These are phyloP conservation scores for Sebastes vulpes DNA, from an alignment of 2,797 vertebrate genomes.

Conservation along the genomic window DNA sequence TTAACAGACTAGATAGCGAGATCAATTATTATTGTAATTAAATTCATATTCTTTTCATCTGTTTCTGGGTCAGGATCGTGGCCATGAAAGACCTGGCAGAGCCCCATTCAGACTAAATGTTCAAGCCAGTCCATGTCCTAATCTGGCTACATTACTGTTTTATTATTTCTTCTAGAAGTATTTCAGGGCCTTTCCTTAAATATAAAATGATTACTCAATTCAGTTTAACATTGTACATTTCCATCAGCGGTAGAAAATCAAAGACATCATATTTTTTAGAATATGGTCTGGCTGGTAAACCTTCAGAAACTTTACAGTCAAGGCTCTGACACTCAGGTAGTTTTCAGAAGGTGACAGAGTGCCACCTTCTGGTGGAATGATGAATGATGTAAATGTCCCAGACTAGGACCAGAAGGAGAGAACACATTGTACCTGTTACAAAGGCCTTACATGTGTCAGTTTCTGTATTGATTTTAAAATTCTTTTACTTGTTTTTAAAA, in stretches of 20 bases:
- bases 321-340: neutral
- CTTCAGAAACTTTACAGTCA: slow-evolving; percentile 19
- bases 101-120: slow-evolving; percentile 7
- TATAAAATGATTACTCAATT: slow-evolving; percentile 2
- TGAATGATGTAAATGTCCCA: slow-evolving; percentile 3
- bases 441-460: neutral
- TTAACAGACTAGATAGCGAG: slow-evolving; percentile 56
- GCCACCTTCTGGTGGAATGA: slow-evolving; percentile 70
- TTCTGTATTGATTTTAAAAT: neutral
- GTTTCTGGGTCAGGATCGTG: slow-evolving; percentile 44
- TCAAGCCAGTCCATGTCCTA: slow-evolving; percentile 12
- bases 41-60: slow-evolving; percentile 67
- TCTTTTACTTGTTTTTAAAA: neutral
- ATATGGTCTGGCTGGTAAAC: slow-evolving; percentile 12
- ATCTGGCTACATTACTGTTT: neutral
- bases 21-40: slow-evolving; percentile 73
- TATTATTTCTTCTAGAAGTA: neutral
- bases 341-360: slow-evolving; percentile 69
- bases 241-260: slow-evolving; percentile 7
- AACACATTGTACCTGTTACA: neutral
- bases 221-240: neutral
- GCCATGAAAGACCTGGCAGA: slow-evolving; percentile 14
- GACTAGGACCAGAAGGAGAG: neutral
- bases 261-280: slow-evolving; percentile 24
- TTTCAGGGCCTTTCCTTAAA: neutral